phyloP scores from a whole-genome alignment of 2,797 vertebrate genomes.

The Bryconaethiops microstoma region DNA sequence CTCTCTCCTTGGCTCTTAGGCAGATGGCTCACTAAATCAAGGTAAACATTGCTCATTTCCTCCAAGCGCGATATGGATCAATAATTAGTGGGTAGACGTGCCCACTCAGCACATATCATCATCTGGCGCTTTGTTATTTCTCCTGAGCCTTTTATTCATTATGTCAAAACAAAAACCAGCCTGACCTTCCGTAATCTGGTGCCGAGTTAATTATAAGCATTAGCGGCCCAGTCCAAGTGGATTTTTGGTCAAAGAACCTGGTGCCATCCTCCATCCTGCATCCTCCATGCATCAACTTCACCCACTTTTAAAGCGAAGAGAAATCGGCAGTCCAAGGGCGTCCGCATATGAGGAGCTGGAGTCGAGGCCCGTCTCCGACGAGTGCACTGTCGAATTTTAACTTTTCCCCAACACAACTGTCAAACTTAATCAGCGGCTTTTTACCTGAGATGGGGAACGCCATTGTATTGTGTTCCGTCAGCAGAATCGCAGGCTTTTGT shows the following conservation, averaged over 20 bases:
- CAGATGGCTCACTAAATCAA: slow-evolving; percentile 43
- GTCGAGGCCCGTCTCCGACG: neutral
- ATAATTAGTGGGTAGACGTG: slow-evolving; percentile 53
- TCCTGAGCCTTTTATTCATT: slow-evolving; percentile 47
- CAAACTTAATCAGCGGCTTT: slow-evolving; percentile 61
- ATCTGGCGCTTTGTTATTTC: slow-evolving; percentile 43
- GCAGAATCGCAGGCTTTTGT: slow-evolving; percentile 47
- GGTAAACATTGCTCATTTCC: slow-evolving; percentile 54
- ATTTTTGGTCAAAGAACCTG: neutral
- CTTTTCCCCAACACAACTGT: slow-evolving; percentile 54
- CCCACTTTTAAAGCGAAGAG: neutral
- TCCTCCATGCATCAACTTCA: slow-evolving; percentile 3
- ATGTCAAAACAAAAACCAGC: slow-evolving; percentile 47
- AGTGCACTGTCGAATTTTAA: slow-evolving; percentile 41
- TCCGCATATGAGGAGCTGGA: slow-evolving; percentile 19
- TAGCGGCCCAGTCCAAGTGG: slow-evolving; percentile 29
- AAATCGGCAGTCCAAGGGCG: slow-evolving; percentile 1
- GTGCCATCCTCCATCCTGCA: neutral
- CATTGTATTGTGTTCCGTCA: slow-evolving; percentile 50
- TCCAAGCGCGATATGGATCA: slow-evolving; percentile 51
- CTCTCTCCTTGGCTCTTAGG: slow-evolving; percentile 19
- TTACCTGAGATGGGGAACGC: slow-evolving; percentile 54
- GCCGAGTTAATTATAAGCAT: slow-evolving; percentile 51
- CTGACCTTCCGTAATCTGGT: slow-evolving; percentile 45
- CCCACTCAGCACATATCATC: slow-evolving; percentile 44